Conservation (phyloP, 2,797 vertebrate species). For the Phylloscopus collybita region DNA sequence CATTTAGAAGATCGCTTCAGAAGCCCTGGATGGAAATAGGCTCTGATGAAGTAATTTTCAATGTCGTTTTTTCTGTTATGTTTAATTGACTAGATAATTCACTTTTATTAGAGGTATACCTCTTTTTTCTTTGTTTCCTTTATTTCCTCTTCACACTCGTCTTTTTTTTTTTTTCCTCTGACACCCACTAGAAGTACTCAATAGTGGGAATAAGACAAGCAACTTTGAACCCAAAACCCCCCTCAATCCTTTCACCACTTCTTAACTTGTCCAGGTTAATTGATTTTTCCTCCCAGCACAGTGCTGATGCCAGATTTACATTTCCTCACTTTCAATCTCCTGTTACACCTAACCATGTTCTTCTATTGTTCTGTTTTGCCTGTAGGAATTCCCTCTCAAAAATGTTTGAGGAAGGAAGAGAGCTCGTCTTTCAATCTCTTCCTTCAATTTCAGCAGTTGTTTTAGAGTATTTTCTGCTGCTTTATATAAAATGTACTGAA, state of each 20-base stretch:
- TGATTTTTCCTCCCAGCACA: background rate
- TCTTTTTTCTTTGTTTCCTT: background rate
- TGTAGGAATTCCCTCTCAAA: background rate
- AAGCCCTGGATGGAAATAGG: background rate
- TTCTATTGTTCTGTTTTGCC: background rate
- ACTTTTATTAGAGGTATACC: background rate
- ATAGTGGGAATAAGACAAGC: background rate
- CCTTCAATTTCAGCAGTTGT: background rate
- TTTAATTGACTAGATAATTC: background rate
- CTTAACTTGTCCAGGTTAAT: background rate
- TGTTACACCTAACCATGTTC: background rate
- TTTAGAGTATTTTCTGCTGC: background rate
- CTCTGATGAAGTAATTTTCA: background rate
- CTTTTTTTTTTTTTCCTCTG: background rate
- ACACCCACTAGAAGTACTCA: background rate
- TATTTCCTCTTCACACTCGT: background rate
- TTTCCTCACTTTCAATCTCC: background rate
- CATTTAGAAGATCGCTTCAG: background rate
- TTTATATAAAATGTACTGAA: background rate
- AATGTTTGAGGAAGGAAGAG: background rate
- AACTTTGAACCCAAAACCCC: background rate
- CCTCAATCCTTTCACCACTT: background rate
- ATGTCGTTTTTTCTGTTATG: background rate
- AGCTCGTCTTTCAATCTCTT: background rate
- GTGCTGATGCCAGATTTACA: background rate